Evolutionary conservation across 2,113 vertebrate species (phyloP), one percentile per base, ranked within the genome.

Genomic region (Neomonachus schauinslandi): DNA sequence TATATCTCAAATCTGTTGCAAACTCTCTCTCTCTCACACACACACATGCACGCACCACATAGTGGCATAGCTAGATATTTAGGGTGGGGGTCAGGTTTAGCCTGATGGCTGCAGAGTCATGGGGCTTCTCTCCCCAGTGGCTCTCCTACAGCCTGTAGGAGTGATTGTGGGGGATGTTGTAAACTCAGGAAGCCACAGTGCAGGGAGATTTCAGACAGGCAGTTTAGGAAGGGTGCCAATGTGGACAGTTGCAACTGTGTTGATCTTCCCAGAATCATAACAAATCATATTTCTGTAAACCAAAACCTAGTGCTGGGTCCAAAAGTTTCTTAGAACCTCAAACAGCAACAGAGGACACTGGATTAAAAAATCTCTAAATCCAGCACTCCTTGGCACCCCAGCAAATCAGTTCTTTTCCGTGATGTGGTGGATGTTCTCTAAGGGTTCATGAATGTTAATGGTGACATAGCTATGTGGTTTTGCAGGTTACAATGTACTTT

Each of bases 191-290:
- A 63, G 8, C 5, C 4, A 24, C 33, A 77, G 63, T 65, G 49
- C 4, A 0, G 46, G 49, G 69, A 72, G 49, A 87, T 67, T 79
- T n/a, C 49, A 82, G 91, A 53, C 53, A 82, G 53, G 39, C 93
- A 31, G 31, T 31, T 89, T 26, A 59, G 93, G 65, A 31, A 72
- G 24, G 15, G 12, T 28, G 63, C 92, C 93, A 81, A 12, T 39
- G 39, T 21, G 63, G 63, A 94, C 14, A 80, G 53, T 87, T 57
- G 51, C 63, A 79, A 89, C 81, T 88, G 63, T 69, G 85, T 55
- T 33, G 53, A 42, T 81, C 84, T 80, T 81, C 74, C 81, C 63
- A 55, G 63, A 94, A 89, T 71, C 93, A 89, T 76, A 94, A 61
- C 63, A 83, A 72, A 94, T 81, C 85, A 21, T 46, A 59, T 39